Conservation (phyloP, 2,797 vertebrate species). For the Gallirallus australis region DNA sequence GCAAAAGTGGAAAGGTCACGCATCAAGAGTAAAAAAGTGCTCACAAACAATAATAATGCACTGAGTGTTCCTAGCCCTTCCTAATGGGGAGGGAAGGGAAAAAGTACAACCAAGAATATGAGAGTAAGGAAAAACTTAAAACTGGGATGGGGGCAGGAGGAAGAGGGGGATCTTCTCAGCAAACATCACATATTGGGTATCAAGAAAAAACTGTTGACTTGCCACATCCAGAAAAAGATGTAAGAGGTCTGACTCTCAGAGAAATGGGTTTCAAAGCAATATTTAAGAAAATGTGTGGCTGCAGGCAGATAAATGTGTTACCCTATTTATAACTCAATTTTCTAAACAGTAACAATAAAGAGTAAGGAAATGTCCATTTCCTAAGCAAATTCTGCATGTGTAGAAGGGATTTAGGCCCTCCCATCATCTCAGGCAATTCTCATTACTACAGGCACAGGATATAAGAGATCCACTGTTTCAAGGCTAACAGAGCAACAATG, state of each 20-base stretch:
- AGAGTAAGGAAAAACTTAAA: neutral
- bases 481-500: neutral
- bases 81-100: neutral
- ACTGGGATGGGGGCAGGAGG: rapidly evolving
- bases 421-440: neutral
- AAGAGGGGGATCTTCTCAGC: neutral
- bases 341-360: neutral
- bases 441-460: neutral
- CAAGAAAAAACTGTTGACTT: neutral
- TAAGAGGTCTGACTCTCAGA: neutral
- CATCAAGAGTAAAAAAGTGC: neutral
- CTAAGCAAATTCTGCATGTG: neutral
- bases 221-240: neutral
- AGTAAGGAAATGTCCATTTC: neutral
- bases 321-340: neutral
- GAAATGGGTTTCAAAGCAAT: neutral
- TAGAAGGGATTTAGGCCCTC: neutral
- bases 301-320: neutral
- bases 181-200: neutral
- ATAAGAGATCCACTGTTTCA: neutral
- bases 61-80: neutral
- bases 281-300: neutral
- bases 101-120: neutral
- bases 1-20: neutral
- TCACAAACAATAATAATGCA: neutral